Percentiles rank a stretch among this genome's conserved stretches.
Evolutionary conservation across 2,888 invertebrate genomes (phyloP).

Genomic region (Eristalis arbustorum): DNA sequence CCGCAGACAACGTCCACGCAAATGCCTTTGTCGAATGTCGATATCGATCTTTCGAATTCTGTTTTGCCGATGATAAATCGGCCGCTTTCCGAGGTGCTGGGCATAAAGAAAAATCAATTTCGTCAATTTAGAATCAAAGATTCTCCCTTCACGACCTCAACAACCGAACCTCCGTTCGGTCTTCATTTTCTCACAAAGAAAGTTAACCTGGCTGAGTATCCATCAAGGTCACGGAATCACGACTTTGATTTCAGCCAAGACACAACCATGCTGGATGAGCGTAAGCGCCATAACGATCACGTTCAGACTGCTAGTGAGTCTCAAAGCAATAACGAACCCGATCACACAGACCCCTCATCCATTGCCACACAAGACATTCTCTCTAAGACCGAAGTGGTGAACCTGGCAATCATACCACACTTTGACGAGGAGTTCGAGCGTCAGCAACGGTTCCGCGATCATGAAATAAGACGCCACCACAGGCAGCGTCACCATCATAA

Average conservation of each 20-base stretch:
- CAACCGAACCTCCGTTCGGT: slow-evolving; percentile 72
- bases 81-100: slow-evolving; percentile 79
- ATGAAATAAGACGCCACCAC: slow-evolving; percentile 76
- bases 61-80: slow-evolving; percentile 80
- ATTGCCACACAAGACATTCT: slow-evolving; percentile 78
- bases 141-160: slow-evolving; percentile 72
- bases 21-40: slow-evolving; percentile 52
- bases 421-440: slow-evolving; percentile 80
- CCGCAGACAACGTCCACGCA: slow-evolving; percentile 67
- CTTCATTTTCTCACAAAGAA: slow-evolving; percentile 76
- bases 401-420: slow-evolving; percentile 80
- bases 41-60: slow-evolving; percentile 73
- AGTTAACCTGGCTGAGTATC: slow-evolving; percentile 78
- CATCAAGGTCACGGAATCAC: slow-evolving; percentile 75
- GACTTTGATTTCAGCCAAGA: slow-evolving; percentile 79
- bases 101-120: slow-evolving; percentile 80
- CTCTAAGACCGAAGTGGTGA: slow-evolving; percentile 79
- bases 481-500: slow-evolving; percentile 77
- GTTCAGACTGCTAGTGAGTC: slow-evolving; percentile 56
- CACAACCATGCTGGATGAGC: slow-evolving; percentile 78
- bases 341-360: slow-evolving; percentile 73
- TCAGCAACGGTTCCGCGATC: slow-evolving; percentile 77
- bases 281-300: slow-evolving; percentile 75
- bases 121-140: slow-evolving; percentile 80
- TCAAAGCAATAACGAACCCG: slow-evolving; percentile 68